Base-by-base conservation (phyloP, 1,140 invertebrate species). In the Drosophila kohkoa region DNA sequence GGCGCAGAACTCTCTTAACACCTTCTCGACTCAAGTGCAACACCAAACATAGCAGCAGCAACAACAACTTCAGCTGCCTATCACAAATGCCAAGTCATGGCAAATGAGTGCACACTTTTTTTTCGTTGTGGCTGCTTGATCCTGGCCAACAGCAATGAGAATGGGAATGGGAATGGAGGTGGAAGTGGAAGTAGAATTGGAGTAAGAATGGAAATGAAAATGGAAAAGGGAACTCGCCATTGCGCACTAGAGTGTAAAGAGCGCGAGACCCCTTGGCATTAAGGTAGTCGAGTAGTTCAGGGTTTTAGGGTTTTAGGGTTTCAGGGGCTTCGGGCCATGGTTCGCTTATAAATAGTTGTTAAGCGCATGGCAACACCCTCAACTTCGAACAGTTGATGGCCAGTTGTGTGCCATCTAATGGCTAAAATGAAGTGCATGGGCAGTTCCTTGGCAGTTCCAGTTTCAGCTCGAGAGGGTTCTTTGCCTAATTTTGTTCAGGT, bases 401-500 rank as follows among this genome's bases (percentile, higher is more conserved):
- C 73, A 75, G 68, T 83, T 85, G 74, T 85, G 82, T 81, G 82
- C 82, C 82, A 74, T 88, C 83, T 87, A 87, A 87, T 87, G 80
- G 83, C 45, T 48, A 74, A 70, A 54, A 62, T 67, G 65, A 65
- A 75, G 62, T 65, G 46, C 38, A 54, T 65, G 59, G 52, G 25
- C 55, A 35, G 32, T 63, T 20, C 11, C 46, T 38, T 20, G 35
- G 32, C 20, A 25, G 7, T 32, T 32, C 30, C 30, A 38, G 49
- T 49, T 11, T 35, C 8, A 38, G 30, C 11, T 51, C 46, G 46
- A 48, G 52, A 25, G 43, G 38, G 58, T 35, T 58, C 58, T 71
- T 51, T 62, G 70, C 86, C 85, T 89, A 89, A 89, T 89, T 89
- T 89, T 85, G 75, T 89, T 89, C 85, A 89, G 85, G 85, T 89